Evolutionary conservation across 2,888 invertebrate species (phyloP), one percentile per base, ranked within the genome.

Genomic region (Malthinus seriepunctatus): DNA sequence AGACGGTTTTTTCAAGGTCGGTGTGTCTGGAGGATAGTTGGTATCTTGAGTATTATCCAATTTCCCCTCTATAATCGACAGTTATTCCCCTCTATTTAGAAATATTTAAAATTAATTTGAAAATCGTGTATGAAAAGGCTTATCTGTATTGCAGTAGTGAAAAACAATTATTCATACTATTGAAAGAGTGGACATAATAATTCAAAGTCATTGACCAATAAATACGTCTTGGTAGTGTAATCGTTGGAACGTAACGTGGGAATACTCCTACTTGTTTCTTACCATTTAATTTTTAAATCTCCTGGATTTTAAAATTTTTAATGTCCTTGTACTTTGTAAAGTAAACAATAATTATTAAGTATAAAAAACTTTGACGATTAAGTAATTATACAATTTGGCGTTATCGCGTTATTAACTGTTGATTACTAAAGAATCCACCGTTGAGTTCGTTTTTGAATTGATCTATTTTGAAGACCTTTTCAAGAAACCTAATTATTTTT

Each of bases 201-300:
- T 42, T 10, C n/a, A 39, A 58, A 59, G 59, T 59, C 59, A 55
- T 55, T 59, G 59, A 59, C 59, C 59, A 59, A 59, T 51, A 47
- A n/a, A 11, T 32, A 33, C 53, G 51, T 51, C 59, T 54, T 34
- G 35, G 51, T 44, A 46, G 15, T 46, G 49, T 51, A 42, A 51
- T 45, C 58, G 49, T n/a, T 53, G 14, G 38, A 54, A 59, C 59
- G 54, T 55, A 59, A 59, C 59, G 59, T 59, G 59, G 59, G 58
- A 55, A 59, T 51, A 34, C 52, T 52, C 58, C 58, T 49, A 53
- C 52, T 52, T 32, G 31, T 34, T 23, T 33, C 32, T 51, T 50
- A 50, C 50, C 59, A 59, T 59, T 59, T 59, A 59, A 59, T 59
- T 59, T 58, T 59, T 59, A 59, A 59, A 59, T 59, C 50, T 47